Conservation (phyloP, 2,888 invertebrate species). For the Trissolcus japonicus region DNA sequence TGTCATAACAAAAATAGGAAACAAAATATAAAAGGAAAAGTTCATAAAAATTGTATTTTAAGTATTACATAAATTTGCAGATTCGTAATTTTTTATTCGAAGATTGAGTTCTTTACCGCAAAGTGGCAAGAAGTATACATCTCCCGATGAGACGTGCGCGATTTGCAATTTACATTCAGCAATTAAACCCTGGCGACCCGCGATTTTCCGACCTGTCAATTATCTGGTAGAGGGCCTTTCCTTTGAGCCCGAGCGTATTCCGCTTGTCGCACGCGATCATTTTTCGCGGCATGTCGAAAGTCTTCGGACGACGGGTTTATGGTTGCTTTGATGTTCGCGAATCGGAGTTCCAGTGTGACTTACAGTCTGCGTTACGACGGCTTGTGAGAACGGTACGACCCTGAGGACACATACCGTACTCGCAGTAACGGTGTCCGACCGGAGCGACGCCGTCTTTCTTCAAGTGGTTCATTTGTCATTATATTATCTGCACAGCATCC, state of each 20-base stretch:
- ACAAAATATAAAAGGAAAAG: no score
- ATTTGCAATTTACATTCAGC: constrained; percentile 9
- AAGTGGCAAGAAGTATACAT: no score
- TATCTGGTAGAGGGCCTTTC: not conserved
- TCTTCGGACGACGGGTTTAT: constrained; percentile 19
- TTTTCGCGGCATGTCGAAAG: constrained; percentile 14
- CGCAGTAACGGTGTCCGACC: constrained; percentile 60
- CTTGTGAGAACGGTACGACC: constrained; percentile 58
- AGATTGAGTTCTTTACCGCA: no score
- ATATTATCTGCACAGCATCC: constrained; percentile 53
- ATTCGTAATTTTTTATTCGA: no score
- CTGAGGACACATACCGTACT: constrained; percentile 60
- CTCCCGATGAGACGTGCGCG: no score
- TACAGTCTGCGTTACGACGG: constrained; percentile 33
- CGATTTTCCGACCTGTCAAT: constrained; percentile 9
- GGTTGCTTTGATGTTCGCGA: constrained; percentile 33
- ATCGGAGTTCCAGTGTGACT: constrained; percentile 48
- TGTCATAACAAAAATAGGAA: no score
- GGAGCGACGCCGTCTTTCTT: constrained; percentile 58
- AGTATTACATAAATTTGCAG: not conserved
- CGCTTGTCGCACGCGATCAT: constrained; percentile 27
- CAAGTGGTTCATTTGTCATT: constrained; percentile 61
- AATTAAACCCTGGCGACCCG: constrained; percentile 14
- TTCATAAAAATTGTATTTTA: no score
- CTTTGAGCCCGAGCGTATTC: constrained; percentile 3